phyloP scores from a whole-genome alignment of 2,888 invertebrate species.

The Catonia carolina region DNA sequence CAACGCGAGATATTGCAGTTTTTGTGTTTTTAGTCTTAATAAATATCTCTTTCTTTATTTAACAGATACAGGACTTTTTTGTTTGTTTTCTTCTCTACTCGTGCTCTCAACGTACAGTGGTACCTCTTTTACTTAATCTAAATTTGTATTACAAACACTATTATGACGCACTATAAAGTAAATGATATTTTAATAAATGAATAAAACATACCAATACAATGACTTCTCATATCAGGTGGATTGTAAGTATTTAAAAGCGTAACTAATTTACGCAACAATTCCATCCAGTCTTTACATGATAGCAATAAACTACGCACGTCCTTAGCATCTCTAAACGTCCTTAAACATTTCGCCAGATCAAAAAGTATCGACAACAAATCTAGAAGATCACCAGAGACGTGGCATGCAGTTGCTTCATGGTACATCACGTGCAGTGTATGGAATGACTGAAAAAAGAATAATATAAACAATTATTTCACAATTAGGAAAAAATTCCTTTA shows the following conservation, averaged over 20 bases:
- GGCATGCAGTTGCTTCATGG: conserved; percentile 87
- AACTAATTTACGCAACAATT: conserved; percentile 77
- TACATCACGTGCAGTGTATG: conserved; percentile 89
- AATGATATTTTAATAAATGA: no score
- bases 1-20: no score
- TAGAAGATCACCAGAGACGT: conserved; percentile 74
- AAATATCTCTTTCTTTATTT: no score
- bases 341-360: conserved; percentile 62
- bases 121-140: no score
- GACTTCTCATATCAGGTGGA: conserved; percentile 72
- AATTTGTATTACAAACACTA: no score
- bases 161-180: no score
- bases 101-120: no score
- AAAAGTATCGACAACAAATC: conserved; percentile 72
- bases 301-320: conserved; percentile 29
- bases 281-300: conserved; percentile 80
- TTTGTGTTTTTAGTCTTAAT: no score
- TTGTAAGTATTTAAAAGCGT: conserved; percentile 85
- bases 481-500: no score
- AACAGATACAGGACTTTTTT: no score
- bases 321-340: conserved; percentile 48
- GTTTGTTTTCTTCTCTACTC: no score
- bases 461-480: conserved; percentile 2
- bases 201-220: conserved; percentile 60
- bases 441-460: conserved; percentile 59